phyloP scores from a whole-genome alignment of 2,113 vertebrate genomes.

The Ondatra zibethicus region DNA sequence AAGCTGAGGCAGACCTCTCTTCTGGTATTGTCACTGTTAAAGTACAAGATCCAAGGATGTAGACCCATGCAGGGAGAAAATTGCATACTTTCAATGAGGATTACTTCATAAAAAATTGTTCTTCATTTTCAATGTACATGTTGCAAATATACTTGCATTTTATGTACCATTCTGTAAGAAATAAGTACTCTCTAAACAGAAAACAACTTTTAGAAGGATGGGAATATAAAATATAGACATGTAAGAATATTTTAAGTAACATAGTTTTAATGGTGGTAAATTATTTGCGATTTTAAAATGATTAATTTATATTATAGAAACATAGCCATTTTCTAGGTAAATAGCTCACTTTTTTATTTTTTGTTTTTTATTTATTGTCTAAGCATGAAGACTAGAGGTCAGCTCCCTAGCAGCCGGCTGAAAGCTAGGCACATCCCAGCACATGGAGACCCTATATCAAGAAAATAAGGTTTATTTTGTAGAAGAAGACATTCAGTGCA shows the following conservation, averaged over 20 bases:
- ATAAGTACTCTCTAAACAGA: background rate
- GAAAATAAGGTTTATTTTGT: background rate
- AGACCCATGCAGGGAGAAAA: rapidly evolving
- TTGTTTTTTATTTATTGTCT: background rate
- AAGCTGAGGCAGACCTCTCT: background rate
- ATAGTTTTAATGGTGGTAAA: background rate
- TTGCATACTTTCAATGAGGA: background rate
- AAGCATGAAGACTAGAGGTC: background rate
- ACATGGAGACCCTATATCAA: background rate
- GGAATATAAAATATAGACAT: background rate
- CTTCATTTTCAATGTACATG: background rate
- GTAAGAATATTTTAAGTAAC: background rate
- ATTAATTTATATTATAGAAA: background rate
- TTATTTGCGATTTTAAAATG: background rate
- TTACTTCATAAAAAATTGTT: background rate
- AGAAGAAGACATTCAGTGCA: background rate
- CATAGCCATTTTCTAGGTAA: background rate
- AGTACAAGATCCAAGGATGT: background rate
- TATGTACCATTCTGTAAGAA: too few species aligned
- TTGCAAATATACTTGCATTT: background rate
- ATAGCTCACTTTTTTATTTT: background rate
- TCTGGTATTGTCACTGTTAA: background rate
- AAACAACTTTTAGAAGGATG: background rate
- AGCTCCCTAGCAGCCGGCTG: background rate
- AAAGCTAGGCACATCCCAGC: background rate